Evolutionary conservation across 1,140 invertebrate species (phyloP), one percentile per base, ranked within the genome.

Genomic region (Ips nitidus): DNA sequence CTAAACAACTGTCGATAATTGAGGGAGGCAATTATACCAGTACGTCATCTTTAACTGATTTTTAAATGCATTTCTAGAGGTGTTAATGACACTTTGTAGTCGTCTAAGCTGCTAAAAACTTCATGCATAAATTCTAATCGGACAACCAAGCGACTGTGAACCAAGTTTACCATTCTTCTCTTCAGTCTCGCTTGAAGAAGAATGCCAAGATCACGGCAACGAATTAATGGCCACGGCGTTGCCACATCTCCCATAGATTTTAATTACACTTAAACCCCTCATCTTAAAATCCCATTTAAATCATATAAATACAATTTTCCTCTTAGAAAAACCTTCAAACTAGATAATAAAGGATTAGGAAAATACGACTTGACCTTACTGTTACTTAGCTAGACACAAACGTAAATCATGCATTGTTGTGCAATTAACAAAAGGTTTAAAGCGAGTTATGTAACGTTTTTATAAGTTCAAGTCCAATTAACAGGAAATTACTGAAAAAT

Each of bases 161-260:
- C 59, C 71, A 70, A 64, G 66, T 73, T 57, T 47, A 42, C 40
- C 56, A 52, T n/a, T 52, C 22, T 41, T 65, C 47, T 56, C 41
- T 50, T 52, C 4, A 8, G 40, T 65, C 41, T 43, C 22, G 40
- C 41, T 41, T 53, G 58, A 36, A 38, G 40, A 45, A 42, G 76
- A 77, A 77, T 77, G 76, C 75, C 75, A 77, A 76, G 76, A 77
- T 77, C 76, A 77, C 74, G 76, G 76, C 72, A 68, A 63, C 47
- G 52, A 56, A 37, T 22, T 22, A 22, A 22, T 22, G 22, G 22
- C 22, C 62, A 58, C 75, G 41, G 39, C 58, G 71, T 74, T 75
- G 74, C 69, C 71, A 37, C n/a, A n/a, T 36, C 37, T 47, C 8
- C 43, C 8, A n/a, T 47, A 22, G 22, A 22, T 22, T 22, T 22